phyloP scores from a whole-genome alignment of 2,888 invertebrate species.

The Tipula unca region DNA sequence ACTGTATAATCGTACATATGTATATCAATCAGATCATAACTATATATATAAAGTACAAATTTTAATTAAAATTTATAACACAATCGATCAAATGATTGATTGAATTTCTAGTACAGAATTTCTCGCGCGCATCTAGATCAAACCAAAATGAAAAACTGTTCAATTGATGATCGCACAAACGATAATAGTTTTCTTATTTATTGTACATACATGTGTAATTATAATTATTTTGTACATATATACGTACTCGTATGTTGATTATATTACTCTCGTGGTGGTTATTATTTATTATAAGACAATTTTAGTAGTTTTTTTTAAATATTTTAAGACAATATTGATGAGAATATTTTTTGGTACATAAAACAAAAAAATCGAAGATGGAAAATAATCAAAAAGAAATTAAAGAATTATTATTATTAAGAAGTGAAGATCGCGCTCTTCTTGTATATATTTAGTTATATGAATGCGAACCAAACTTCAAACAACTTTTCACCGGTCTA shows the following conservation, averaged over 20 bases:
- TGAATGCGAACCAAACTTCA: background rate
- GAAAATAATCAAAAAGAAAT: conserved; percentile 14
- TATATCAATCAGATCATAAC: background rate
- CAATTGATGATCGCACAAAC: background rate
- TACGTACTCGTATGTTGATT: no score
- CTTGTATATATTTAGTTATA: no score
- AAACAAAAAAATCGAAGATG: background rate
- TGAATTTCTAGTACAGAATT: background rate
- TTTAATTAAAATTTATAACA: conserved; percentile 3
- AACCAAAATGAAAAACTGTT: background rate
- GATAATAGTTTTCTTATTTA: conserved; percentile 14
- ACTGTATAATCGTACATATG: background rate
- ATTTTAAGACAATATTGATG: conserved; percentile 8
- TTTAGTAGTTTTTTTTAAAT: background rate
- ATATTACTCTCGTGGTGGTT: background rate
- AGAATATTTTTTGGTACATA: conserved; percentile 3
- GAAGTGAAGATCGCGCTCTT: conserved; percentile 14
- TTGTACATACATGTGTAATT: background rate
- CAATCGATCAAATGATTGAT: background rate
- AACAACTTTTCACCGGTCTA: background rate
- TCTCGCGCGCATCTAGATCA: background rate
- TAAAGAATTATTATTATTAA: conserved; percentile 14
- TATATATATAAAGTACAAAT: background rate
- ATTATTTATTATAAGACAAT: background rate
- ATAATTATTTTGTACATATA: background rate